Conservation (phyloP, 92 coral and sea anemone species). For the Micromussa lordhowensis region DNA sequence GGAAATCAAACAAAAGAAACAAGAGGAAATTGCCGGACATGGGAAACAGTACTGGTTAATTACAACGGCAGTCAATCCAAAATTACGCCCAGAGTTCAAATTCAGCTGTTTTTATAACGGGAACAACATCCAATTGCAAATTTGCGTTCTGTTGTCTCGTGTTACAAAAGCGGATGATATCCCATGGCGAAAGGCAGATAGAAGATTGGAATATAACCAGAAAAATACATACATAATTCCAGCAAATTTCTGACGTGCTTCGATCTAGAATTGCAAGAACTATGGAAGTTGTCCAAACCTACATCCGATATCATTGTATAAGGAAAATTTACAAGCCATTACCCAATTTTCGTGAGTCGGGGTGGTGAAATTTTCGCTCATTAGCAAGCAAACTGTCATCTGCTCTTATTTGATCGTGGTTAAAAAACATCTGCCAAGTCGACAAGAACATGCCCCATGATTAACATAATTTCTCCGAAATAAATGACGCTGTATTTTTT, state of each 20-base stretch:
- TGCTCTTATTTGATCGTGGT: slow-evolving; percentile 32
- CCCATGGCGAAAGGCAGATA: slow-evolving; percentile 23
- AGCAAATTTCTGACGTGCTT: not conserved
- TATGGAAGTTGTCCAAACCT: slow-evolving; percentile 26
- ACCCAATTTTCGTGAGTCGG: slow-evolving; percentile 38
- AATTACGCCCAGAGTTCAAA: not conserved
- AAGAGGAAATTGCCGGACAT: not conserved
- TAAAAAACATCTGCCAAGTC: slow-evolving; percentile 39
- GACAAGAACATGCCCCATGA: slow-evolving; percentile 22
- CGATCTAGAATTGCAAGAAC: not conserved
- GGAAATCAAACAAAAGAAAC: not conserved
- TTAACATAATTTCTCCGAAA: slow-evolving; percentile 1
- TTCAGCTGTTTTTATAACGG: slow-evolving; percentile 15
- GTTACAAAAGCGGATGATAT: slow-evolving; percentile 19
- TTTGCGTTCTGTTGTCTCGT: slow-evolving; percentile 2
- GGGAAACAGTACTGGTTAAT: not conserved
- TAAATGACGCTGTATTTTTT: not conserved
- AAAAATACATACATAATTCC: not conserved
- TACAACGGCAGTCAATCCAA: not conserved
- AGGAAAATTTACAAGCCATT: slow-evolving; percentile 34
- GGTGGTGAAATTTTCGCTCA: slow-evolving; percentile 17
- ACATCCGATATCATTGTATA: slow-evolving; percentile 9
- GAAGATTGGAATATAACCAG: not conserved
- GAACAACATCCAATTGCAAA: slow-evolving; percentile 1
- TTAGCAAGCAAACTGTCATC: slow-evolving; percentile 47